phyloP scores from a whole-genome alignment of 2,888 invertebrate genomes.

The Drosophila setosimentum region DNA sequence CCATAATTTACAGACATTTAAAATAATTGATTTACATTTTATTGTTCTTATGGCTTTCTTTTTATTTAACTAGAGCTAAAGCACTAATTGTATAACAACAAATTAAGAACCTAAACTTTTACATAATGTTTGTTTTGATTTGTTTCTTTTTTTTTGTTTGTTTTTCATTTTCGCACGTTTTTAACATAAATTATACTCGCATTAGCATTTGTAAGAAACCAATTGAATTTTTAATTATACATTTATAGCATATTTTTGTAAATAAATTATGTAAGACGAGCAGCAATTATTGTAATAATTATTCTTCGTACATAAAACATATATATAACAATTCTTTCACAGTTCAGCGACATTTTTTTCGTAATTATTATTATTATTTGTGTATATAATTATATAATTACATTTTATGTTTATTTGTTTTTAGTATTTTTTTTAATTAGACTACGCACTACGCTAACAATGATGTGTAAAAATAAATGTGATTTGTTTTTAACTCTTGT shows the following conservation, averaged over 20 bases:
- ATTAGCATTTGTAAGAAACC: constrained; percentile 33
- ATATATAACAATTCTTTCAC: constrained; percentile 75
- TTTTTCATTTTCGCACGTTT: constrained; percentile 11
- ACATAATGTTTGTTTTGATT: constrained; percentile 8
- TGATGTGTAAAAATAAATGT: constrained; percentile 81
- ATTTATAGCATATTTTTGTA: constrained; percentile 10
- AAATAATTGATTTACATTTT: constrained; percentile 42
- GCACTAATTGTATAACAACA: constrained; percentile 45
- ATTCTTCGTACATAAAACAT: constrained; percentile 71
- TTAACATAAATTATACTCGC: constrained; percentile 34
- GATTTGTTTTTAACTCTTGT: constrained; percentile 42
- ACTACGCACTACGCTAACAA: constrained; percentile 79
- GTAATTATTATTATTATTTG: constrained; percentile 19
- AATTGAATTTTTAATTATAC: constrained; percentile 24
- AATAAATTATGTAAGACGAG: constrained; percentile 49
- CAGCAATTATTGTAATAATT: constrained; percentile 43
- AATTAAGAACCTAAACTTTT: constrained; percentile 47
- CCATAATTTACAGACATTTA: not conserved
- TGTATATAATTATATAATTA: constrained; percentile 61
- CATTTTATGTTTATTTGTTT: constrained; percentile 48
- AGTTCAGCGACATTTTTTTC: constrained; percentile 68
- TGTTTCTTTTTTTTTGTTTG: not conserved
- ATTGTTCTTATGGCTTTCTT: constrained; percentile 28
- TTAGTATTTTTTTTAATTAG: constrained; percentile 42
- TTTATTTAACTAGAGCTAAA: constrained; percentile 27